Percentiles rank a stretch among this genome's conserved stretches.
phyloP scores from a whole-genome alignment of 2,888 invertebrate genomes.

The Cryptocephalus moraei region DNA sequence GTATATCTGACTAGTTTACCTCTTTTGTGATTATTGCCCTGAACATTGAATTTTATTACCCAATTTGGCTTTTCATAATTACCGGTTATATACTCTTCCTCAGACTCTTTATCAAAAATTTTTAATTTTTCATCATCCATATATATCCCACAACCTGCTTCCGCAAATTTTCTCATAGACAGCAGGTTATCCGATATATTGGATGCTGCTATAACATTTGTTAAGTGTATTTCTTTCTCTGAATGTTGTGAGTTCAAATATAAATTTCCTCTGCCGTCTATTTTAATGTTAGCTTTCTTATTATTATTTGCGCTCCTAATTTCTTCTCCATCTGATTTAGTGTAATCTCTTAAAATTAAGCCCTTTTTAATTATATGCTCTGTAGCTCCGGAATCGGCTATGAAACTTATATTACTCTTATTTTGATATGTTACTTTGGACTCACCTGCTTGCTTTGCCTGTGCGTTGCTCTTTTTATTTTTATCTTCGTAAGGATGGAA shows the following conservation, averaged over 20 bases:
- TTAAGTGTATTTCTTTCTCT: not conserved
- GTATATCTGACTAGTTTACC: too few relatives aligned
- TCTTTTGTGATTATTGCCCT: not conserved
- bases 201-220: not conserved
- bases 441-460: not conserved
- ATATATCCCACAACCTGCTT: not conserved
- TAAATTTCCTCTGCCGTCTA: slow-evolving; percentile 1
- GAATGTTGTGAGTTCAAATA: too few relatives aligned
- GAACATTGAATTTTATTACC: not conserved
- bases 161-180: slow-evolving; percentile 1
- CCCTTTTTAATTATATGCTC: slow-evolving; percentile 2
- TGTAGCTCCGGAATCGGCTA: slow-evolving; percentile 1
- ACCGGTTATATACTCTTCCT: not conserved
- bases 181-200: not conserved
- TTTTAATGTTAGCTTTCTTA: not conserved
- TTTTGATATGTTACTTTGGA: not conserved
- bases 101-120: not conserved
- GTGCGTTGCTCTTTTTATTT: not conserved
- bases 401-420: not conserved
- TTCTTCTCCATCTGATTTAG: not conserved
- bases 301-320: slow-evolving; percentile 2
- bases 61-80: slow-evolving; percentile 3
- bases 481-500: not conserved
- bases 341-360: not conserved
- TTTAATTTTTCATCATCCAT: not conserved